phyloP scores from a whole-genome alignment of 2,797 vertebrate genomes.

The Chrysolophus pictus region DNA sequence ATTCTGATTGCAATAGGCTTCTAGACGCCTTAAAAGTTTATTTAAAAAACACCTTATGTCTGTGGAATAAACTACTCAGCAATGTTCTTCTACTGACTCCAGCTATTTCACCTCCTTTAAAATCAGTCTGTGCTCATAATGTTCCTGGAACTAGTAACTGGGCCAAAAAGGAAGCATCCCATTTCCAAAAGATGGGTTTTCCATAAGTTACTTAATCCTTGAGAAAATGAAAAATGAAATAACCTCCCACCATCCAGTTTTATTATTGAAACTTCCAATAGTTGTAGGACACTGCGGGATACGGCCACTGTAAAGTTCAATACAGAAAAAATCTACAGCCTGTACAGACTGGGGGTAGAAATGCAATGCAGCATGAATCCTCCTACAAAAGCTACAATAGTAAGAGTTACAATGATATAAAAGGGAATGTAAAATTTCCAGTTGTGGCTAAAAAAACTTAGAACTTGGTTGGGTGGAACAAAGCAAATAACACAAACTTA shows the following conservation, averaged over 20 bases:
- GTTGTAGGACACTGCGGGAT: not conserved
- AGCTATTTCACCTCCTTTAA: conserved; percentile 4
- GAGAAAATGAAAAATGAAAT: not conserved
- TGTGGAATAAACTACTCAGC: conserved; percentile 16
- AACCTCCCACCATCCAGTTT: not conserved
- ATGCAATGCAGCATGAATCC: not conserved
- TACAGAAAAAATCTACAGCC: not conserved
- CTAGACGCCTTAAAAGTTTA: conserved; percentile 35
- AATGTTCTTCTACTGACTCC: not conserved
- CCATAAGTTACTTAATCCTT: conserved; percentile 4
- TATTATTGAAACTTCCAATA: not conserved
- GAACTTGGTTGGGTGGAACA: not conserved
- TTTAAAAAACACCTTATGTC: not conserved
- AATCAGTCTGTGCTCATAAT: not conserved
- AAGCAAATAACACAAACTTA: not conserved
- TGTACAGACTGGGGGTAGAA: not conserved
- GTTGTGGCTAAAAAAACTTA: not conserved
- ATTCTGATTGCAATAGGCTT: conserved; percentile 2
- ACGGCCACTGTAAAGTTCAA: not conserved
- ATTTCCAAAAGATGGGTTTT: conserved; percentile 10
- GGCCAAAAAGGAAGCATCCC: not conserved
- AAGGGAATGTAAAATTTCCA: not conserved
- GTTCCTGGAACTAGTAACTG: not conserved
- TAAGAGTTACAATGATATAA: not conserved
- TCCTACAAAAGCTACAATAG: not conserved